Conservation (phyloP, 2,113 vertebrate species). For the Nesogale talazaci region DNA sequence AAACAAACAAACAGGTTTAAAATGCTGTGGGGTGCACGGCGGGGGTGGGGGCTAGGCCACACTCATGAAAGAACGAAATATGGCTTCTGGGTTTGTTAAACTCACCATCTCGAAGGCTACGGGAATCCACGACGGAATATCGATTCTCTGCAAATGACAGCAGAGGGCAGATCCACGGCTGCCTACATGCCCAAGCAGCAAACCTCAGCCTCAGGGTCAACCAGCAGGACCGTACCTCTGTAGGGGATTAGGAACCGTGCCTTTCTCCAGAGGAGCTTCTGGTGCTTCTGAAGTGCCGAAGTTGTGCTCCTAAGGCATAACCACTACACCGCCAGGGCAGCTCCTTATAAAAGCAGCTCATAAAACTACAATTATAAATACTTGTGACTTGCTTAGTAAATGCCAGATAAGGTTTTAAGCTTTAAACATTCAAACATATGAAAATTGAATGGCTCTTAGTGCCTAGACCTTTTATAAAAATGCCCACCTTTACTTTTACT, state of each 20-base stretch:
- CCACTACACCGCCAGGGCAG: too few relatives aligned
- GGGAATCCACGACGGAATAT: slow-evolving; percentile 77
- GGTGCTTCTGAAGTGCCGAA: not conserved
- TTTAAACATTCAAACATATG: not conserved
- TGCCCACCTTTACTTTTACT: not conserved
- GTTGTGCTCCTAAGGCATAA: not conserved
- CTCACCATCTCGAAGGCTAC: slow-evolving; percentile 79
- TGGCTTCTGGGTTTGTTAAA: slow-evolving; percentile 74
- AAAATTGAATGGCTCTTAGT: not conserved
- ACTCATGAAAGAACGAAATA: slow-evolving; percentile 73
- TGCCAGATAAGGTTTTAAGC: not conserved
- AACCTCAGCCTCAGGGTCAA: slow-evolving; percentile 82
- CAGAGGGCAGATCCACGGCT: slow-evolving; percentile 80
- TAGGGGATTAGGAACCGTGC: too few relatives aligned
- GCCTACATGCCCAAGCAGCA: slow-evolving; percentile 80
- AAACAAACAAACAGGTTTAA: too few relatives aligned
- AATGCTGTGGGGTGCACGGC: not conserved
- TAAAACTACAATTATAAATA: not conserved
- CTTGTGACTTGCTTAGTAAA: not conserved
- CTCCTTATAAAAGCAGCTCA: not conserved
- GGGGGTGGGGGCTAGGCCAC: slow-evolving; percentile 78
- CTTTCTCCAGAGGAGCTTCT: too few relatives aligned
- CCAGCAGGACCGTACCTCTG: slow-evolving; percentile 70
- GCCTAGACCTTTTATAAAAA: not conserved
- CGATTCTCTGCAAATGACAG: slow-evolving; percentile 71